Percentiles rank a stretch among this genome's conserved stretches.
phyloP scores from a whole-genome alignment of 2,797 vertebrate genomes.

The Capromys pilorides region DNA sequence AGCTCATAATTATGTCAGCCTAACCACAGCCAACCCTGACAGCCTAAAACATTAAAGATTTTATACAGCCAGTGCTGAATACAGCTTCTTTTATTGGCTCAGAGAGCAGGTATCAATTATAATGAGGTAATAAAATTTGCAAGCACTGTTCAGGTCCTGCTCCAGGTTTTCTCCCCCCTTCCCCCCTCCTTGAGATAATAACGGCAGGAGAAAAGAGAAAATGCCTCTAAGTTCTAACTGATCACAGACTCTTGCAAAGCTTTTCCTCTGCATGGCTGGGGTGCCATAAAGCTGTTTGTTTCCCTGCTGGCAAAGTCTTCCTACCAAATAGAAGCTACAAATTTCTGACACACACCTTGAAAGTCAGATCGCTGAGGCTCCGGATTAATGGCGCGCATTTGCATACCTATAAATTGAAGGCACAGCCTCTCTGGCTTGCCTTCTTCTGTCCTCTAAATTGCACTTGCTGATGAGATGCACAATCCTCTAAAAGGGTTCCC shows the following conservation, averaged over 20 bases:
- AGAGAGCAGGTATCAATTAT: conserved; percentile 74
- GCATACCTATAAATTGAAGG: conserved; percentile 86
- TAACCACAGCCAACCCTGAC: conserved; percentile 68
- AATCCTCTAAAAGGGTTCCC: conserved; percentile 89
- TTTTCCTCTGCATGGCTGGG: background rate
- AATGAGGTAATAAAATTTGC: conserved; percentile 75
- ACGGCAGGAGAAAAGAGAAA: conserved; percentile 62
- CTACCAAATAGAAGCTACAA: conserved; percentile 69
- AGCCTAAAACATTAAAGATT: conserved; percentile 74
- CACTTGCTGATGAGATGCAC: conserved; percentile 88
- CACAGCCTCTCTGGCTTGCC: conserved; percentile 75
- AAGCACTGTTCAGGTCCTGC: conserved; percentile 51
- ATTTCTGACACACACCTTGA: conserved; percentile 82
- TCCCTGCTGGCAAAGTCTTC: conserved; percentile 65
- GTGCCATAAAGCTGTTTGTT: conserved; percentile 69
- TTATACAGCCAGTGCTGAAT: conserved; percentile 52
- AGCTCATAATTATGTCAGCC: conserved; percentile 75
- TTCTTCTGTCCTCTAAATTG: conserved; percentile 85
- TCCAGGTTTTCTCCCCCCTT: conserved; percentile 33
- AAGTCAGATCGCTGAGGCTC: conserved; percentile 67
- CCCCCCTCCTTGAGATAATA: conserved; percentile 24
- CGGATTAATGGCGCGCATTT: conserved; percentile 85
- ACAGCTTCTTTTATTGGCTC: conserved; percentile 70
- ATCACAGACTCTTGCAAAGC: conserved; percentile 60
- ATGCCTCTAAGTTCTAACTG: conserved; percentile 45